Base-by-base conservation (phyloP, 2,113 vertebrate genomes). In the Globicephala melas region DNA sequence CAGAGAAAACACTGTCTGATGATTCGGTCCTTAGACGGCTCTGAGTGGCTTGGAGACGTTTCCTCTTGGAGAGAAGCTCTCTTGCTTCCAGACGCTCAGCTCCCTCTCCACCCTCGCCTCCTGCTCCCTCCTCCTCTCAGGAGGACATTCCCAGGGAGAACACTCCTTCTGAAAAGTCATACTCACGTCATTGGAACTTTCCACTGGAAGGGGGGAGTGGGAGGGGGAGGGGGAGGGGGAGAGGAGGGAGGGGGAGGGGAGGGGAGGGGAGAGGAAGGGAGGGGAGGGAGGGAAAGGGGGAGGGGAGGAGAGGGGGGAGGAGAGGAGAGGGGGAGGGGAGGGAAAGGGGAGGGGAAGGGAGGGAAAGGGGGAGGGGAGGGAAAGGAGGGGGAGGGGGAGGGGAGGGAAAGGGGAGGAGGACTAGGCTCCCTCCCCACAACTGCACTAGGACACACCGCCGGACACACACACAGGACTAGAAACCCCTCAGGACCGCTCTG, bases 401-500 rank as follows among this genome's bases (percentile, higher is more conserved):
- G 47, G 47, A 50, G 47, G 47, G 13, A 13, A 50, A 2, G 26
- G 55, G 18, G 36, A 14, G 15, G 23, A 28, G 1, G 1, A 10
- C 47, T 18, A 1, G 17, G 74, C 38, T 11, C 41, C 15, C 14
- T 14, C 3, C 14, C 31, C 65, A 13, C 26, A 1, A 0, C 4
- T 8, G 63, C 31, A 13, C 31, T 23, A 6, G 33, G 62, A 23
- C 44, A 20, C 53, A 10, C 15, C 47, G 14, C 3, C 10, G 15
- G 50, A 53, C 50, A 53, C 50, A 53, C 3, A 3, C 33, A 26
- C 31, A 33, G 63, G 20, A 26, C 23, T 17, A 41, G 85, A 11
- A 10, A 11, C 36, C 20, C 47, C 9, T 0, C 0, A 15, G 25
- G 89, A 14, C 21, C 1, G 18, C 4, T 38, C 47, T 0, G 28